Evolutionary conservation across 2,797 vertebrate genomes (phyloP), one percentile per base, ranked within the genome.

Genomic region (Chiropotes sagulatus): DNA sequence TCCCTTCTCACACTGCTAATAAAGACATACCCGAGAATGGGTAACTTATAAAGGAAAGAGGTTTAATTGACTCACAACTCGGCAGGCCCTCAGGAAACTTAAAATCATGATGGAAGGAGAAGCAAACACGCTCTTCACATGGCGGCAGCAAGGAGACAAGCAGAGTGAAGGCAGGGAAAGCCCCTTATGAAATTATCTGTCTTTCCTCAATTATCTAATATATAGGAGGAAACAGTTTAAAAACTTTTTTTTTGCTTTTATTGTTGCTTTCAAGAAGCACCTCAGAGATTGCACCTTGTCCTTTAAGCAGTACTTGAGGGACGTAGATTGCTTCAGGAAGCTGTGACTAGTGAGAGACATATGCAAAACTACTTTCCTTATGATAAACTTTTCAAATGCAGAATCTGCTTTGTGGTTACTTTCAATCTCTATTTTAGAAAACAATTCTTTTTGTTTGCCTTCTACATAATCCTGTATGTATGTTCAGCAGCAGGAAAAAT

Each of bases 401-500:
- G 87, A 57, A 30, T 96, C n/a, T 0, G 0, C 85, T 72, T 96
- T 95, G 67, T 83, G 87, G 82, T 92, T 95, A 92, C 50, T 70
- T 85, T 85, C 75, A 61, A 82, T 95, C 67, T 88, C 26, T 22
- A 61, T 33, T 97, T 97, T 3, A 41, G 88, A 79, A 80, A 88
- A 93, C 7, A 12, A 28, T 79, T 70, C 83, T 97, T 97, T 98
- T 92, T 96, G 93, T 98, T 97, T 97, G 81, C 36, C 20, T 97
- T 81, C 96, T 58, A 70, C 72, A 78, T 41, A 79, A 86, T 93
- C 86, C 72, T 96, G n/a, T 87, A 80, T 96, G 80, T 97, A 81
- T 90, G 28, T 61, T 98, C 54, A 97, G 76, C 33, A 98, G 0
- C 57, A 92, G n/a, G 82, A 79, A 14, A 94, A 70, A 93, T 97